These are phyloP conservation scores for Torymus texanus DNA, from an alignment of 2,888 invertebrate species.

Conservation along the genomic window DNA sequence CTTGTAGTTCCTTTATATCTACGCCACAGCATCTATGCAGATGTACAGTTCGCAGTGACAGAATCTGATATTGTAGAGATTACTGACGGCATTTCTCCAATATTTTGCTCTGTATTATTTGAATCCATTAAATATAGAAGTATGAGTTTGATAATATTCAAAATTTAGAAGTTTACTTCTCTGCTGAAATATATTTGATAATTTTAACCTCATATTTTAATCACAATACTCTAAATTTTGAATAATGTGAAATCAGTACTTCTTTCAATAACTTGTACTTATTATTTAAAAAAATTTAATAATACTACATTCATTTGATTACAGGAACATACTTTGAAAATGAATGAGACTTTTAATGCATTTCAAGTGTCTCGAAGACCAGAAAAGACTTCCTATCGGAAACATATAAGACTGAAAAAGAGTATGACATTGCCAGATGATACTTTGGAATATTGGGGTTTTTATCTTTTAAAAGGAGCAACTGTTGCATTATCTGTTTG, in stretches of 20 bases:
- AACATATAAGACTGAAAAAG: constrained; percentile 86
- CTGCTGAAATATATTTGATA: constrained; percentile 68
- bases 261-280: neutral
- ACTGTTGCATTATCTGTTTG: constrained; percentile 87
- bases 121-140: constrained; percentile 22
- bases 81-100: constrained; percentile 86
- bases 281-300: neutral
- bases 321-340: constrained; percentile 84
- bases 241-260: constrained; percentile 21
- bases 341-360: constrained; percentile 85
- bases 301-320: constrained; percentile 47
- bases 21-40: constrained; percentile 85
- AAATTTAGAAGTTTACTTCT: neutral
- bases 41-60: constrained; percentile 86
- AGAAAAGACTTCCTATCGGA: constrained; percentile 81
- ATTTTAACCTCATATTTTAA: neutral
- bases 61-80: constrained; percentile 91
- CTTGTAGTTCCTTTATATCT: constrained; percentile 87
- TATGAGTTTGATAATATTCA: constrained; percentile 75
- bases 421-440: constrained; percentile 90
- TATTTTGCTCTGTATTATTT: constrained; percentile 81
- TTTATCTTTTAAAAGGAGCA: constrained; percentile 87
- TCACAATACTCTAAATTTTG: constrained; percentile 19
- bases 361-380: constrained; percentile 85
- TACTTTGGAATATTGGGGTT: constrained; percentile 92